Percentiles rank a stretch among this genome's conserved stretches.
phyloP scores from a whole-genome alignment of 1,140 invertebrate genomes.

The Euglossa dilemma region DNA sequence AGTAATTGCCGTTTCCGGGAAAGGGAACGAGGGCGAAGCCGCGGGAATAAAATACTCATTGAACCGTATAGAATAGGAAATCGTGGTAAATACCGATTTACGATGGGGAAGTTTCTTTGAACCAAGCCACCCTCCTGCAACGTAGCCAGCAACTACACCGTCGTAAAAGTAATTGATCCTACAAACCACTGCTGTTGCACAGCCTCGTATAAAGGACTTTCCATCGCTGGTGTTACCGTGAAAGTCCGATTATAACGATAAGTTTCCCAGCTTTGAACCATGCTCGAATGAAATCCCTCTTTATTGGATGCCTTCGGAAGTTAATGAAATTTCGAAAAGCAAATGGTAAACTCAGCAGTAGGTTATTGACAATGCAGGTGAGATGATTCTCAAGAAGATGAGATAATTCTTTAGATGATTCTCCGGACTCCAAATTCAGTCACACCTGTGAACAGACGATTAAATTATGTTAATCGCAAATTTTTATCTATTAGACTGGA shows the following conservation, averaged over 20 bases:
- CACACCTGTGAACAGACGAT: no score
- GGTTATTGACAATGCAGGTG: not conserved
- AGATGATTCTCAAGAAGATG: no score
- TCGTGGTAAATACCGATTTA: no score
- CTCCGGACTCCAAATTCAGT: not conserved
- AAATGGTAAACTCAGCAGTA: not conserved
- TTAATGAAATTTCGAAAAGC: conserved; percentile 10
- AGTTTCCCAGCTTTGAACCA: not conserved
- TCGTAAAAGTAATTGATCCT: not conserved
- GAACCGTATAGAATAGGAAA: no score
- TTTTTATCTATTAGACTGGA: no score
- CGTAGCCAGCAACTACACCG: no score
- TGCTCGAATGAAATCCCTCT: not conserved
- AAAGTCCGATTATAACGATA: not conserved
- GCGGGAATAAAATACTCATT: no score
- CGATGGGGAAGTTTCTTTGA: no score
- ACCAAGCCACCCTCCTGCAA: no score
- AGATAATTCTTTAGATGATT: not conserved
- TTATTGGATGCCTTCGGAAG: not conserved
- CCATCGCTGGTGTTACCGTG: not conserved
- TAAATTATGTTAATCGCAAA: no score
- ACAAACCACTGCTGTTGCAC: not conserved
- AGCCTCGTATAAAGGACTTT: not conserved
- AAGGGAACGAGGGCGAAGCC: no score
- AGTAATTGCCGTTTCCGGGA: no score